These are phyloP conservation scores for Spilarctia lutea DNA, from an alignment of 2,888 invertebrate species.

Conservation along the genomic window DNA sequence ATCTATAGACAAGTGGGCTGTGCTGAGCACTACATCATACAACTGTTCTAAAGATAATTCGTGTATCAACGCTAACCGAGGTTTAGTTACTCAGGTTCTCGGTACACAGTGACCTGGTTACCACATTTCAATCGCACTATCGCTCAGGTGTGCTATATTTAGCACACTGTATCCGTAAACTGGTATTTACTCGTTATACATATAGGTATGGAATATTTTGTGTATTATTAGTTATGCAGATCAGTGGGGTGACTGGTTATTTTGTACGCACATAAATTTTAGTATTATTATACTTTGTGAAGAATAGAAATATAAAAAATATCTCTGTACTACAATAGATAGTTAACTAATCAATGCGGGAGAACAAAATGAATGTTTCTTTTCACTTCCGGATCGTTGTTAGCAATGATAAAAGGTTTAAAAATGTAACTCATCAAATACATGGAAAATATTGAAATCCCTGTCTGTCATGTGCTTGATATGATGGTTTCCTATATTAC, in stretches of 20 bases:
- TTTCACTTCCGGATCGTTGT: background rate
- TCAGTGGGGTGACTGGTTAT: background rate
- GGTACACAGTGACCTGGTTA: constrained; percentile 45
- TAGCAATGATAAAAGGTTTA: background rate
- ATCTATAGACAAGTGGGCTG: background rate
- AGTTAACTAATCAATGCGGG: background rate
- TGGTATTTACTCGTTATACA: constrained; percentile 1
- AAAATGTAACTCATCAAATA: background rate
- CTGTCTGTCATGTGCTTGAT: background rate
- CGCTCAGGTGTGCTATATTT: constrained; percentile 49
- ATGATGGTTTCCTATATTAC: too few relatives aligned
- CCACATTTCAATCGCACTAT: constrained; percentile 32
- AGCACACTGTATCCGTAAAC: constrained; percentile 36
- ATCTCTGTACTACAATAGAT: background rate
- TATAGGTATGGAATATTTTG: background rate
- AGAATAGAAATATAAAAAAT: background rate
- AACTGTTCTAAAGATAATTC: constrained; percentile 8
- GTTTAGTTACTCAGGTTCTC: constrained; percentile 22
- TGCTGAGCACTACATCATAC: background rate
- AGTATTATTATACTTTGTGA: background rate
- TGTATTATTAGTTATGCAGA: background rate
- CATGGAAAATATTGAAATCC: background rate
- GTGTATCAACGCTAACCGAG: background rate
- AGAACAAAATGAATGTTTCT: background rate
- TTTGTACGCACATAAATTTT: background rate